phyloP scores from a whole-genome alignment of 1,140 invertebrate genomes.

The Brachionus koreanus region DNA sequence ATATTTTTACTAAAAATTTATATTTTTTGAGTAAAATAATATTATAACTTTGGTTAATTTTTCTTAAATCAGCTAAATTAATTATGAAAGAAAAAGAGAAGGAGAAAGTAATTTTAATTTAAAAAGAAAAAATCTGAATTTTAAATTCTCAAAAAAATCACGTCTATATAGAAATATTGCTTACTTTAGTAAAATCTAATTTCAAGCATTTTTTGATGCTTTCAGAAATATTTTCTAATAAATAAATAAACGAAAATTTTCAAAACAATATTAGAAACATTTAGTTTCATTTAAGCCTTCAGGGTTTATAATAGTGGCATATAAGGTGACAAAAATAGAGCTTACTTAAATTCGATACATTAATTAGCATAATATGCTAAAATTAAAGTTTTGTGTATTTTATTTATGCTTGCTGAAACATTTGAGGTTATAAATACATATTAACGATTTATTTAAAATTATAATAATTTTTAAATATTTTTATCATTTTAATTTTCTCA shows the following conservation, averaged over 20 bases:
- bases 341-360: not conserved
- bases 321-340: not conserved
- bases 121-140: too few relatives aligned
- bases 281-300: not conserved
- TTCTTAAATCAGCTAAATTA: too few relatives aligned
- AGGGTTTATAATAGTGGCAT: not conserved
- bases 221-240: not conserved
- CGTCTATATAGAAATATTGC: not conserved
- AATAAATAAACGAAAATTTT: not conserved
- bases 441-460: not conserved
- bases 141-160: too few relatives aligned
- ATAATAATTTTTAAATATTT: not conserved
- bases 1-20: too few relatives aligned
- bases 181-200: not conserved
- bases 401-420: not conserved
- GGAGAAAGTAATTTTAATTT: too few relatives aligned
- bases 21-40: too few relatives aligned
- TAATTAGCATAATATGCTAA: not conserved
- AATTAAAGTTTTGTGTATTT: not conserved
- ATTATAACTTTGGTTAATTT: too few relatives aligned
- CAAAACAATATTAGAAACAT: not conserved
- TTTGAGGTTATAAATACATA: not conserved
- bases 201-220: not conserved
- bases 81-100: too few relatives aligned
- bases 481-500: too few relatives aligned